Percentiles rank a stretch among this genome's conserved stretches.
Evolutionary conservation across 2,113 vertebrate genomes (phyloP).

Genomic region (Lophotis ruficrista): DNA sequence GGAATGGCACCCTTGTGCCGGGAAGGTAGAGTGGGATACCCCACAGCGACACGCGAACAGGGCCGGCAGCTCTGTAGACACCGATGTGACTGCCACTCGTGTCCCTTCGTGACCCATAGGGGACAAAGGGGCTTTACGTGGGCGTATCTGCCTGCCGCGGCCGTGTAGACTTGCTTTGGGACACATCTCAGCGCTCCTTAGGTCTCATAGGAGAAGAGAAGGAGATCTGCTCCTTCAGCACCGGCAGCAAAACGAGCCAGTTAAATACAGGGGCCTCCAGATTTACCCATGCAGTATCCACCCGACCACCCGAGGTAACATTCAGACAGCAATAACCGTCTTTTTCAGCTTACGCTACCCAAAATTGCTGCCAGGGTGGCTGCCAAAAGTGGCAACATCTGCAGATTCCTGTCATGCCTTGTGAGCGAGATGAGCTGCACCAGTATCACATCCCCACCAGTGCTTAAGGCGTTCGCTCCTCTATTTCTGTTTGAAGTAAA

Average conservation of each 20-base stretch:
- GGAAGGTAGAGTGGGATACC: neutral
- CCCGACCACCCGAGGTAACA: neutral
- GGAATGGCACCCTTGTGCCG: fast-evolving
- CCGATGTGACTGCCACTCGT: fast-evolving
- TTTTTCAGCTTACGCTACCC: neutral
- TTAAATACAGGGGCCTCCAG: neutral
- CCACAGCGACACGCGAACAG: neutral
- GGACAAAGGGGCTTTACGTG: neutral
- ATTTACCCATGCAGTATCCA: neutral
- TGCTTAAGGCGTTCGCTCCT: neutral
- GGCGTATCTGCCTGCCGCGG: fast-evolving
- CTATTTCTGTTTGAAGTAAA: neutral
- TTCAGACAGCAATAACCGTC: neutral
- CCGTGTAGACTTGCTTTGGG: fast-evolving
- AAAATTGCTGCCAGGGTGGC: neutral
- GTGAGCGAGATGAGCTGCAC: fast-evolving
- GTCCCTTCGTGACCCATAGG: fast-evolving
- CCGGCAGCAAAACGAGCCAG: neutral
- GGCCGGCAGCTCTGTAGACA: neutral
- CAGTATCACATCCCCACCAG: fast-evolving
- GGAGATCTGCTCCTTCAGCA: neutral
- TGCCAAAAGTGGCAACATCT: neutral
- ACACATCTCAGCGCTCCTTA: neutral
- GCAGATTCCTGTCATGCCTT: fast-evolving
- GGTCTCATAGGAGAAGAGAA: neutral